Evolutionary conservation across 1,140 invertebrate genomes (phyloP), one percentile per base, ranked within the genome.

Genomic region (Sycobia sp.): DNA sequence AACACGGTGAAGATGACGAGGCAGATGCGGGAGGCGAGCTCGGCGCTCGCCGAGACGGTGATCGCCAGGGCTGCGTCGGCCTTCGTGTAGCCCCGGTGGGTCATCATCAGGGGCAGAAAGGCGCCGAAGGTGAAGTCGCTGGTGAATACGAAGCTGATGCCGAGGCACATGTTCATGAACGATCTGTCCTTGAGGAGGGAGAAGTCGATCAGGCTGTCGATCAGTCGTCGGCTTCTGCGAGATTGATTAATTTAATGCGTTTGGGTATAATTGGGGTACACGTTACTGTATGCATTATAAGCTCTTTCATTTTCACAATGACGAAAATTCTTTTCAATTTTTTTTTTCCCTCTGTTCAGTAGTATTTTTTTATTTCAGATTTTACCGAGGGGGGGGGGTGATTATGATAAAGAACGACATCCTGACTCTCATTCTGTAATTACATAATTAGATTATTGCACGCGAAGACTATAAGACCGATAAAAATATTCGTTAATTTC

Each of bases 81-180:
- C 39, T 76, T 73, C 0, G 68, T 67, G 44, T 74, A 80, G 22
- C 77, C 78, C 7, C 50, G 13, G 7, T 78, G 68, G 3, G 50
- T 62, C 74, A 82, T 80, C 68, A 79, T 77, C 54, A 82, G 14
- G n/a, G 80, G 78, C 20, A 82, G 56, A 13, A 82, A 55, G 23
- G 70, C 73, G 0, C 63, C 54, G n/a, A 80, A 81, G 8, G 71
- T 79, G 27, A 59, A 77, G 57, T 82, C 80, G 44, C 77, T 74
- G 3, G 72, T 71, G 9, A 71, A 70, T 4, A 78, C 73, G 11
- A 80, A 76, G 60, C 73, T 79, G 11, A 77, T 70, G 2, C 79
- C 80, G 0, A 77, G 34, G 27, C 76, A 77, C 32, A 75, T 71
- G 23, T 76, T 79, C 16, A 81, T 39, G 44, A 80, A 82, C 7